These are phyloP conservation scores for Aradus depressus DNA, from an alignment of 2,888 invertebrate species.

Conservation along the genomic window DNA sequence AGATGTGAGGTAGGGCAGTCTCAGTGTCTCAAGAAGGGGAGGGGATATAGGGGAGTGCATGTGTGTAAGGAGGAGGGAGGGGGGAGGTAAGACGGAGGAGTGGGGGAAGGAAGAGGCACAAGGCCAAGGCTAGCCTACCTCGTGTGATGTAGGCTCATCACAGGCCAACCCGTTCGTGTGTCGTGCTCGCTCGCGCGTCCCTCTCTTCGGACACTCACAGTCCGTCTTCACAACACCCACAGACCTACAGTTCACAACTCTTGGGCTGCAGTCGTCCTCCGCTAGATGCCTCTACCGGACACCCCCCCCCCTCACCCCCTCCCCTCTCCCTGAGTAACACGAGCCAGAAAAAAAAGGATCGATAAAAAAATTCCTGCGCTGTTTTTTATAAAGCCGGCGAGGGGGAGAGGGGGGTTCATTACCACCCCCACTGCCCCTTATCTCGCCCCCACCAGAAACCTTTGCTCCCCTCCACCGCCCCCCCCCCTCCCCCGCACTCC, in stretches of 20 bases:
- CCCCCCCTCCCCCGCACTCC: constrained; percentile 3
- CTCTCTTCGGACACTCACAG: neutral
- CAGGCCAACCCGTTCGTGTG: neutral
- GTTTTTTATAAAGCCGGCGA: constrained; percentile 32
- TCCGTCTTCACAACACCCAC: neutral
- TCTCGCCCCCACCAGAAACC: constrained; percentile 5
- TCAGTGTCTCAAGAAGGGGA: too few relatives aligned
- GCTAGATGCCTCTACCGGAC: constrained; percentile 16
- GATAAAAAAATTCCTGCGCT: constrained; percentile 35
- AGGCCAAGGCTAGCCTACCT: too few relatives aligned
- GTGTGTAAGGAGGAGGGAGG: constrained; percentile 10
- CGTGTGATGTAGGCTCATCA: too few relatives aligned
- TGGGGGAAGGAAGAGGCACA: neutral
- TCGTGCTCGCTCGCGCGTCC: neutral
- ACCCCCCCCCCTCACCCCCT: constrained; percentile 1
- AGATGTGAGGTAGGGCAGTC: constrained; percentile 1
- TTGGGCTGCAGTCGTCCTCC: constrained; percentile 1
- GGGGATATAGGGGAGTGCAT: constrained; percentile 1
- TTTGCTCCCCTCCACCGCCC: neutral
- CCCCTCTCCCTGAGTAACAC: neutral
- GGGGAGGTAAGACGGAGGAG: neutral
- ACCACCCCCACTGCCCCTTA: constrained; percentile 27
- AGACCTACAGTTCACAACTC: too few relatives aligned
- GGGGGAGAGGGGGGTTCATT: too few relatives aligned
- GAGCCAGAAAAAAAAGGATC: constrained; percentile 30